Evolutionary conservation across 2,797 vertebrate genomes (phyloP).

Genomic region (Arremon aurantiirostris): DNA sequence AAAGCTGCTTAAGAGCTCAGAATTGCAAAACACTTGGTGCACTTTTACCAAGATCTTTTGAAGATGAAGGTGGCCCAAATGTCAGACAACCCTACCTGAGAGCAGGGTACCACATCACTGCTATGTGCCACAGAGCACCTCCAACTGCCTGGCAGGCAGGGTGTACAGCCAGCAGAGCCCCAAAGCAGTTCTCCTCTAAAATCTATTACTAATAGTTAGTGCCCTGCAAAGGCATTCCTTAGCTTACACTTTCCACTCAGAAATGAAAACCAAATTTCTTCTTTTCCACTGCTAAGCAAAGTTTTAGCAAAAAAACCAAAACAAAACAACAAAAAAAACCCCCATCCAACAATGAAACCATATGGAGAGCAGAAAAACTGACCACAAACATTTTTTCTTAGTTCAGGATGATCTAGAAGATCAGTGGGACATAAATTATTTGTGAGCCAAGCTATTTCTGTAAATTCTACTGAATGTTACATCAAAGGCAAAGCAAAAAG

Average conservation of each 20-base stretch:
- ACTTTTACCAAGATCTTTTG: not conserved
- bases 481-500: slow-evolving; percentile 51
- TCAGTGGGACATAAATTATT: slow-evolving; percentile 36
- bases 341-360: not conserved
- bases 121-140: not conserved
- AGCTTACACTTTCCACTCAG: not conserved
- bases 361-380: not conserved
- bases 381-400: not conserved
- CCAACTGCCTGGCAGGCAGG: not conserved
- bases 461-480: slow-evolving; percentile 20
- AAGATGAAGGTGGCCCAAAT: not conserved
- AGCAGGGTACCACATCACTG: rapidly evolving
- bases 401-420: slow-evolving; percentile 2
- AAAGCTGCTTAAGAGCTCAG: not conserved
- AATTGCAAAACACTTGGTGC: not conserved
- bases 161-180: not conserved
- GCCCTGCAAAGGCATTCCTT: not conserved
- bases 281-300: not conserved
- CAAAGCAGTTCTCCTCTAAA: not conserved
- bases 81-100: not conserved
- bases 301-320: not conserved
- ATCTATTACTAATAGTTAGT: not conserved
- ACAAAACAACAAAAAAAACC: not conserved
- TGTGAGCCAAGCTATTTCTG: slow-evolving; percentile 41
- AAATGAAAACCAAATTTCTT: not conserved